Base-by-base conservation (phyloP, 2,113 vertebrate species). In the Ceratotherium simum region DNA sequence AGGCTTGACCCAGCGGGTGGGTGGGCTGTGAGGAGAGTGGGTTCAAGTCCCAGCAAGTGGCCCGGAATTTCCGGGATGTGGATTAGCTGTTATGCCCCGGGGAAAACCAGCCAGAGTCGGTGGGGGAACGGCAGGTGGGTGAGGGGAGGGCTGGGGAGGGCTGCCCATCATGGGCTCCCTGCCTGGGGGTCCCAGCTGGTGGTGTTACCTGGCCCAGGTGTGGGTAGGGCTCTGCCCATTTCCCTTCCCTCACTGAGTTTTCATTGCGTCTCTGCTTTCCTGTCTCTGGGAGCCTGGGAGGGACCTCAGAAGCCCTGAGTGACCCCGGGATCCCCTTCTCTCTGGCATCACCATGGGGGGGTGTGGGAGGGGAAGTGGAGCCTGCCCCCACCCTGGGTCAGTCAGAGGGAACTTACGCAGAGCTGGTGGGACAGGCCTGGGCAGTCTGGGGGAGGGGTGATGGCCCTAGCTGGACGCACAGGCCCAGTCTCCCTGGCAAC, bases 401-500 rank as follows among this genome's bases (percentile, higher is more conserved):
- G 64, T 31, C 86, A 62, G 70, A 33, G 60, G 36, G 54, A 33
- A 29, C 42, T 31, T 36, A 27, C 54, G 84, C 96, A 27, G 25
- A 79, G 51, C 69, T 56, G 0, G 56, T 16, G n/a, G 65, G 95
- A 14, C 76, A 36, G 36, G 51, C 75, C 67, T 23, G 75, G 51
- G 51, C 51, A 13, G 56, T 64, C 17, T 17, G 31, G 73, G 80
- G 56, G 31, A 58, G 31, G 12, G 79, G 80, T 39, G 21, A n/a
- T 21, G 60, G 65, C 78, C 36, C 16, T 21, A 23, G 75, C 87
- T 65, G 46, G 65, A 58, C 4, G 27, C 60, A 25, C 72, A 8
- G 80, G n/a, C 23, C 65, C 8, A 1, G 27, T 97, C 80, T 90
- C 96, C 95, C 72, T 39, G 75, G 86, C 75, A 82, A 73, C 42